phyloP scores from a whole-genome alignment of 1,140 invertebrate genomes.

The Danaus melanippus region DNA sequence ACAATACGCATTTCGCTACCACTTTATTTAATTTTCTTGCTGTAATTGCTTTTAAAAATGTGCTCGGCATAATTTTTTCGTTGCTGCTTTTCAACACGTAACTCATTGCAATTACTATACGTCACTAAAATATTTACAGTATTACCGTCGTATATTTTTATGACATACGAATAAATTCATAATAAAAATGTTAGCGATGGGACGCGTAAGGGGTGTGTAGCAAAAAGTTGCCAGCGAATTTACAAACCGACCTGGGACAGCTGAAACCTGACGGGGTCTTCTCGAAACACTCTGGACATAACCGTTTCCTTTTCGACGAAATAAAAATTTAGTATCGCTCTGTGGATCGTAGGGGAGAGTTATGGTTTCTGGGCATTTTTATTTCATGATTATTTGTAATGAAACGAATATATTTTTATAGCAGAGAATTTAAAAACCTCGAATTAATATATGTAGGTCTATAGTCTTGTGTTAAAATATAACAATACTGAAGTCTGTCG shows the following conservation, averaged over 20 bases:
- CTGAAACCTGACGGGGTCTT: slow-evolving; percentile 22
- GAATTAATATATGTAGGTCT: no score
- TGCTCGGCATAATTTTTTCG: no score
- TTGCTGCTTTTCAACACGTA: no score
- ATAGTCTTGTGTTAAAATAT: no score
- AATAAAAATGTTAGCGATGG: slow-evolving; percentile 8
- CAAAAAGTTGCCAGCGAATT: slow-evolving; percentile 28
- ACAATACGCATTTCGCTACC: slow-evolving; percentile 14
- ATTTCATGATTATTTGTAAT: background rate
- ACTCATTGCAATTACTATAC: no score
- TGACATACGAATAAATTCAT: background rate
- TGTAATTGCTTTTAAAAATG: slow-evolving; percentile 1
- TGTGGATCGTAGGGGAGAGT: slow-evolving; percentile 31
- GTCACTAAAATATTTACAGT: background rate
- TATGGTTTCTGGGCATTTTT: slow-evolving; percentile 22
- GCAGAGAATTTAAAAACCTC: no score
- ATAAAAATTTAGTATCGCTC: slow-evolving; percentile 54
- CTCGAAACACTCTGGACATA: slow-evolving; percentile 45
- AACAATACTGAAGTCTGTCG: no score
- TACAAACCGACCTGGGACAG: slow-evolving; percentile 27
- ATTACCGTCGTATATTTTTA: slow-evolving; percentile 2
- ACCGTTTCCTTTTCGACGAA: slow-evolving; percentile 43
- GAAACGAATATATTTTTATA: background rate
- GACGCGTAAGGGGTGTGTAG: slow-evolving; percentile 4
- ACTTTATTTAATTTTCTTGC: slow-evolving; percentile 4